Conservation (phyloP, 2,797 vertebrate species). For the Phoxinus dragarum region DNA sequence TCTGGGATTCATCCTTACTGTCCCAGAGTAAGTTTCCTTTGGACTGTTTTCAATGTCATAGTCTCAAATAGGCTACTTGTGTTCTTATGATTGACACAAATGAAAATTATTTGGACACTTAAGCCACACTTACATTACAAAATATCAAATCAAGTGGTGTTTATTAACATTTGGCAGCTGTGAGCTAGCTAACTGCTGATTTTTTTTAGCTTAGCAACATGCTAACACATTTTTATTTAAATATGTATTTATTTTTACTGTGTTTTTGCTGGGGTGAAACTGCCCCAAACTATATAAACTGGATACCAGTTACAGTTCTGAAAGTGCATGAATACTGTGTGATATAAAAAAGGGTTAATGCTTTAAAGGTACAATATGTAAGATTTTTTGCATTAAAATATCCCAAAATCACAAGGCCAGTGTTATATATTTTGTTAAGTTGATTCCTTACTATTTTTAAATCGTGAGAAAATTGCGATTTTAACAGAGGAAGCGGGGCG, state of each 20-base stretch:
- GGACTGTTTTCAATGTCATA: neutral
- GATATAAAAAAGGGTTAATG: neutral
- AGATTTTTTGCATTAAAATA: no score
- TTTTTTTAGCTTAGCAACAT: constrained; percentile 1
- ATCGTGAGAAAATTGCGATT: no score
- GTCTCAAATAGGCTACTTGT: neutral
- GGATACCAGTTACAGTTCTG: no score
- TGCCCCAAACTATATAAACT: neutral
- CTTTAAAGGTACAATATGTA: no score
- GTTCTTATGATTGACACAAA: neutral
- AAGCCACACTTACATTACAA: neutral
- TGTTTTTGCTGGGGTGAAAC: neutral
- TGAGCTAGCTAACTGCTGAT: neutral
- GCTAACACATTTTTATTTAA: neutral
- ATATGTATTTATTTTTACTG: neutral
- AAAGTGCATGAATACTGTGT: neutral
- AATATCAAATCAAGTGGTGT: neutral
- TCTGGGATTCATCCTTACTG: constrained; percentile 77
- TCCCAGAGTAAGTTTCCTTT: constrained; percentile 21
- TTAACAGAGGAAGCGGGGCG: no score
- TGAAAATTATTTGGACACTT: neutral
- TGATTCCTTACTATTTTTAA: no score
- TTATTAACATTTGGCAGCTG: neutral
- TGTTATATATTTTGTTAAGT: no score
- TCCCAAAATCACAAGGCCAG: no score